Conservation (phyloP, 2,797 vertebrate genomes). For the Cottoperca gobio region DNA sequence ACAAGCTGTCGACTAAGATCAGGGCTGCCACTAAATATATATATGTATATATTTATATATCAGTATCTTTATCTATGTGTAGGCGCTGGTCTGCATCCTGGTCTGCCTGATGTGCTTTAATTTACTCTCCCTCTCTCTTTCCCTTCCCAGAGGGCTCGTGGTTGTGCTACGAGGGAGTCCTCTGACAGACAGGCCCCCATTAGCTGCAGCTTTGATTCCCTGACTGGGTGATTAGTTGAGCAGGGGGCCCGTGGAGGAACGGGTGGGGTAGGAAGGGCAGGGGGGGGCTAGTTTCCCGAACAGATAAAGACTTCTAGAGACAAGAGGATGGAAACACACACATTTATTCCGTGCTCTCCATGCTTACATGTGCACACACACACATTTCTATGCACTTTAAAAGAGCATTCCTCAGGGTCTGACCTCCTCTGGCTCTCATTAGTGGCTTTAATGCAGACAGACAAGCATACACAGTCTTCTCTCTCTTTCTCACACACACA, state of each 20-base stretch:
- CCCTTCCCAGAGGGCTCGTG: slow-evolving; percentile 54
- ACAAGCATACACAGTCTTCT: slow-evolving; percentile 40
- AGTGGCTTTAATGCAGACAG: slow-evolving; percentile 56
- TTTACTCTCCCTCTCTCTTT: slow-evolving; percentile 25
- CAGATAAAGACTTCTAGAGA: slow-evolving; percentile 39
- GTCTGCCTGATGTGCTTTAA: slow-evolving; percentile 14
- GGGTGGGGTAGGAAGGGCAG: not conserved
- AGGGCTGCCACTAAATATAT: no score
- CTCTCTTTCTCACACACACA: slow-evolving; percentile 12
- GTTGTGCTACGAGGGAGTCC: slow-evolving; percentile 49
- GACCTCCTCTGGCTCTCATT: slow-evolving; percentile 70
- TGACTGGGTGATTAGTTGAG: slow-evolving; percentile 73
- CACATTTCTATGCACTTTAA: slow-evolving; percentile 47
- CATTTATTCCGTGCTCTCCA: slow-evolving; percentile 36
- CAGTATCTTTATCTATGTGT: not conserved
- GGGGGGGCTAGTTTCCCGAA: not conserved
- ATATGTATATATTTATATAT: no score
- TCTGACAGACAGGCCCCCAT: slow-evolving; percentile 73
- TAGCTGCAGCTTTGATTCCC: slow-evolving; percentile 74
- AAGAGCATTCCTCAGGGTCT: slow-evolving; percentile 61
- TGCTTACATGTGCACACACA: slow-evolving; percentile 6
- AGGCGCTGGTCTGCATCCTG: not conserved
- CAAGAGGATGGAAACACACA: slow-evolving; percentile 42
- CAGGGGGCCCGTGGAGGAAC: slow-evolving; percentile 31
- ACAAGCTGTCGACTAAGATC: not conserved